phyloP scores from a whole-genome alignment of 1,140 invertebrate species.

The Bombus superbus region DNA sequence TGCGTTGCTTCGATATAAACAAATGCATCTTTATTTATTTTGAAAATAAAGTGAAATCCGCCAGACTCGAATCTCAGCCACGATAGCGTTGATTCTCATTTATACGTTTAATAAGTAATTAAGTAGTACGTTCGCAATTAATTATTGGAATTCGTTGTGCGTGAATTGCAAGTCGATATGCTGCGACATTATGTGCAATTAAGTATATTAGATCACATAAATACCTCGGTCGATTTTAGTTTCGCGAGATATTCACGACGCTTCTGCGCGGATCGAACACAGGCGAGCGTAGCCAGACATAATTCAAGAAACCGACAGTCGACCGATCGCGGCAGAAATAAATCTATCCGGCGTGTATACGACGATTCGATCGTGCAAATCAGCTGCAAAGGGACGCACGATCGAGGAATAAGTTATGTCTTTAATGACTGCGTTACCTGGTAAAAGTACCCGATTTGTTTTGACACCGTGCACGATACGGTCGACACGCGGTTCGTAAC shows the following conservation, averaged over 20 bases:
- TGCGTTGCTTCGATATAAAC: not conserved
- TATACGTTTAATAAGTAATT: too few relatives aligned
- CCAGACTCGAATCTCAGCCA: too few relatives aligned
- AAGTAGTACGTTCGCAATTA: too few relatives aligned
- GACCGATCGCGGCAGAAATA: constrained; percentile 25
- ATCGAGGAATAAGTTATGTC: constrained; percentile 47
- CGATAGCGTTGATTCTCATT: too few relatives aligned
- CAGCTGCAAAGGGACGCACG: constrained; percentile 33
- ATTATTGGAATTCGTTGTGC: too few relatives aligned
- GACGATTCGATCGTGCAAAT: constrained; percentile 53
- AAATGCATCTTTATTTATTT: not conserved
- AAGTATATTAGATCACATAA: not conserved
- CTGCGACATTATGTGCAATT: not conserved
- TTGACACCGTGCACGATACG: constrained; percentile 35
- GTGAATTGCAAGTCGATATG: too few relatives aligned
- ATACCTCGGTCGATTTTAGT: not conserved
- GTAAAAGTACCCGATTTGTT: constrained; percentile 50
- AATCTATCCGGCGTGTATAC: constrained; percentile 44
- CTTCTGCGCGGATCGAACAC: not conserved
- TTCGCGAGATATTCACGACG: not conserved
- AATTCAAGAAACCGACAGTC: constrained; percentile 30
- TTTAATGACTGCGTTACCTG: constrained; percentile 38
- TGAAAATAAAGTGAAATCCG: too few relatives aligned
- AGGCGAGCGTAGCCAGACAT: constrained; percentile 9
- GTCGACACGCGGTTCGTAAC: not conserved